Conservation (phyloP, 2,113 vertebrate genomes). For the Bufo bufo region DNA sequence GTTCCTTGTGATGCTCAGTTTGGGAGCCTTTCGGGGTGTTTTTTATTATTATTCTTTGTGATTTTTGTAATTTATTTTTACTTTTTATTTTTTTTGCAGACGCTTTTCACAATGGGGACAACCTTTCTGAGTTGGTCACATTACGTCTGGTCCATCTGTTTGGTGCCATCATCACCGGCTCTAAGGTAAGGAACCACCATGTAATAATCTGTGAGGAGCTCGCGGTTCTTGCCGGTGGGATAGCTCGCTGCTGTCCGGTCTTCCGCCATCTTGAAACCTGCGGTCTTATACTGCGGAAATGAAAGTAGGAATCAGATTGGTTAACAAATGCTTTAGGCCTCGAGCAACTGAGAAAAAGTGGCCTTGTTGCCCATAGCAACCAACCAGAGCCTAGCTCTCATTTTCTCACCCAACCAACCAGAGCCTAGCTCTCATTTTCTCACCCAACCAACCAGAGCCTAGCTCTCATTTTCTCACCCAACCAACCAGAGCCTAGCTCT, state of each 20-base stretch:
- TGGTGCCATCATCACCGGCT: conserved; percentile 84
- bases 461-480: no score
- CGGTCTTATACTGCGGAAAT: not conserved
- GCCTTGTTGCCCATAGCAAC: not conserved
- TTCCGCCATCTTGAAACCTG: not conserved
- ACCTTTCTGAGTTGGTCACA: conserved; percentile 76
- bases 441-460: no score
- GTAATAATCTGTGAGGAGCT: not conserved
- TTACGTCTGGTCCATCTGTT: conserved; percentile 86
- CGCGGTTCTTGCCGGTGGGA: not conserved
- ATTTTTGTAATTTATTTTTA: no score
- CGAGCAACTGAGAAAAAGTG: not conserved
- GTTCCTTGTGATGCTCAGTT: no score
- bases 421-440: no score
- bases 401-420: not conserved
- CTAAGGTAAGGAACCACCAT: conserved; percentile 75
- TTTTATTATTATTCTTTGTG: no score
- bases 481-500: no score
- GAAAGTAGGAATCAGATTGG: not conserved
- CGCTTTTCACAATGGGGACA: conserved; percentile 74
- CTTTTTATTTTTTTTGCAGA: conserved; percentile 67
- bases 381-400: not conserved
- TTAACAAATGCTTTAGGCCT: not conserved
- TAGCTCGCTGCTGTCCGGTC: not conserved
- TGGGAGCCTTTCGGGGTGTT: no score